These are phyloP conservation scores for Chanos chanos DNA, from an alignment of 2,797 vertebrate genomes.

Conservation along the genomic window DNA sequence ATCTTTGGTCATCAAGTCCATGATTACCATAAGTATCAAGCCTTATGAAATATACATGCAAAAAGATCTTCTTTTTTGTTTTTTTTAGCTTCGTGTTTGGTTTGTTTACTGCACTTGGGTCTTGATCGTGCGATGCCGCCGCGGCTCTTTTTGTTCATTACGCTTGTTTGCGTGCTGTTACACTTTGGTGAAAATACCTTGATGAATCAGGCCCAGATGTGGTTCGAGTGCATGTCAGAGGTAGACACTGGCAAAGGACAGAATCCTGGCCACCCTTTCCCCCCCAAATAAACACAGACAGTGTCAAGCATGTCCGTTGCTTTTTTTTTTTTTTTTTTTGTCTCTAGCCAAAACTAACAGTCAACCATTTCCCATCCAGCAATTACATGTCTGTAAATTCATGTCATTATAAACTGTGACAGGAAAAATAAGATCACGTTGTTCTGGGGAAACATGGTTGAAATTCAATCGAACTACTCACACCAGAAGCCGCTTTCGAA, in stretches of 20 bases:
- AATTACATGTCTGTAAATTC: constrained; percentile 66
- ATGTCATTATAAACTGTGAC: constrained; percentile 61
- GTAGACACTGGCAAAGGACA: constrained; percentile 50
- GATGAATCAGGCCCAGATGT: constrained; percentile 69
- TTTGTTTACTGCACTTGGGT: constrained; percentile 56
- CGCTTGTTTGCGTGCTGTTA: constrained; percentile 62
- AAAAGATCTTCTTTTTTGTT: too few species aligned
- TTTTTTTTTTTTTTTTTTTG: constrained; percentile 54
- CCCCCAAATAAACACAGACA: constrained; percentile 62
- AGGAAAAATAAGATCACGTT: constrained; percentile 58
- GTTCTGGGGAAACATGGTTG: constrained; percentile 46
- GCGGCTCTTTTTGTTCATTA: constrained; percentile 51
- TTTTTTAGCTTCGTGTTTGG: constrained; percentile 51
- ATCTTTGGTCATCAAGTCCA: too few species aligned
- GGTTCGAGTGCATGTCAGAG: constrained; percentile 47
- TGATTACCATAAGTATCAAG: too few species aligned
- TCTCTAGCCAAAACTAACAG: constrained; percentile 62
- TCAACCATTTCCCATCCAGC: constrained; percentile 51
- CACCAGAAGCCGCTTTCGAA: constrained; percentile 40
- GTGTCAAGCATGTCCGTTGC: constrained; percentile 57
- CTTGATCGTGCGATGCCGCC: constrained; percentile 46
- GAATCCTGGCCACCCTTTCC: constrained; percentile 45
- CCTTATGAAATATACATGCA: too few species aligned
- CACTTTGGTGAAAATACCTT: constrained; percentile 60
- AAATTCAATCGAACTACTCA: constrained; percentile 51